Base-by-base conservation (phyloP, 2,113 vertebrate genomes). In the Emydocephalus ijimae region DNA sequence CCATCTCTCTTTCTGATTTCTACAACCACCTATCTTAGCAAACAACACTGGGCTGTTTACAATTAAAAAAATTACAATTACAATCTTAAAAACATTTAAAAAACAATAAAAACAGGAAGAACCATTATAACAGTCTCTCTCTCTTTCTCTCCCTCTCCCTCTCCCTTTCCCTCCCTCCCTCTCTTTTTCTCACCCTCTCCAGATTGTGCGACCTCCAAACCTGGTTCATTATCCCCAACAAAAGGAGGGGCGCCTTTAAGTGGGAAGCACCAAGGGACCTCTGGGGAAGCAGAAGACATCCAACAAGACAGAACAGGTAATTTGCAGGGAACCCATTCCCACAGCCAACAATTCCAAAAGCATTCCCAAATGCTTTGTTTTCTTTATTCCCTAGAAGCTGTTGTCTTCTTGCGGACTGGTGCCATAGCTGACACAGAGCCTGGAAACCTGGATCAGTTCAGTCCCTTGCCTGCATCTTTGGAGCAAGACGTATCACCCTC, bases 191-290 rank as follows among this genome's bases (percentile, higher is more conserved):
- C 26, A 10, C 34, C 0, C 23, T 34, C 7, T 1, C 4, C 93
- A 94, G 93, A 81, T 74, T 87, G 74, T 14, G 52, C 93, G 93
- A 94, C 95, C 88, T 96, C 97, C 95, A 97, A 96, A 54, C 96
- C 96, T 0, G 95, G 95, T 52, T 92, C 96, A 24, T 94, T 97
- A n/a, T 95, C 97, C 90, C 95, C 94, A 39, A 90, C 89, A 0
- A 96, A 96, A 23, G 95, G 91, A 26, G 97, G 95, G 14, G 96
- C 95, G 34, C 94, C 96, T 7, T 55, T 26, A 0, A 95, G 96
- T 50, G 2, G 0, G 1, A 95, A 94, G 94, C 93, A 93, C 3
- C 92, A 86, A 1, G 0, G 3, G 0, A 90, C 90, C 39, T 29
- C 61, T 0, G 91, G 3, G 8, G 85, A 85, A 3, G 92, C 89